phyloP scores from a whole-genome alignment of 1,140 invertebrate genomes.

The Formica selysi region DNA sequence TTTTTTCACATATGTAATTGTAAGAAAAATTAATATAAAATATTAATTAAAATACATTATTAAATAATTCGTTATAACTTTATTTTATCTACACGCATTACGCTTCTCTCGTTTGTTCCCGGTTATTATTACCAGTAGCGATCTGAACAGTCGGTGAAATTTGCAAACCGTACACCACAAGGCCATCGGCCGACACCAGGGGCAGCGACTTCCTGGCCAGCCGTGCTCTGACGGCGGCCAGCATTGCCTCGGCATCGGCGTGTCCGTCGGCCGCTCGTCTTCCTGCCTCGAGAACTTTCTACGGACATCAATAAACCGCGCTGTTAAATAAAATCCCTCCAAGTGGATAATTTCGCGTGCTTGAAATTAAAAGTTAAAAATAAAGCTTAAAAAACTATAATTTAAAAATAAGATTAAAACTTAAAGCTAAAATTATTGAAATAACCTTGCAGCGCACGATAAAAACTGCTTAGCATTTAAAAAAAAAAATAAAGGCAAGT shows the following conservation, averaged over 20 bases:
- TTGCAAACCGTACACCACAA: conserved; percentile 89
- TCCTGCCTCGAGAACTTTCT: conserved; percentile 86
- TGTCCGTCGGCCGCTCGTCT: conserved; percentile 82
- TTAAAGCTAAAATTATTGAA: background rate
- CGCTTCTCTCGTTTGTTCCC: conserved; percentile 29
- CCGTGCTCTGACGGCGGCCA: conserved; percentile 86
- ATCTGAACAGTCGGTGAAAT: conserved; percentile 83
- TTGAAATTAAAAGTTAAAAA: too few species aligned
- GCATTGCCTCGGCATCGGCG: conserved; percentile 84
- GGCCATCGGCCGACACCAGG: conserved; percentile 89
- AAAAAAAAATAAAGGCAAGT: background rate
- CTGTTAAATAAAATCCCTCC: background rate
- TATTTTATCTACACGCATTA: conserved; percentile 30
- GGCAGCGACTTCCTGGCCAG: conserved; percentile 90
- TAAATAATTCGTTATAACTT: background rate
- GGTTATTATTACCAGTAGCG: conserved; percentile 75
- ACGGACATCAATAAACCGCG: background rate
- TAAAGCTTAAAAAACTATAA: too few species aligned
- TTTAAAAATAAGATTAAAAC: too few species aligned
- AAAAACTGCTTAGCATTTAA: background rate
- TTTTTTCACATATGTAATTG: background rate
- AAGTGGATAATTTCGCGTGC: too few species aligned
- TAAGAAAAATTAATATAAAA: conserved; percentile 1
- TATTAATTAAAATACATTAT: background rate
- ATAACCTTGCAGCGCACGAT: background rate